phyloP scores from a whole-genome alignment of 2,113 vertebrate genomes.

The Nibea coibor region DNA sequence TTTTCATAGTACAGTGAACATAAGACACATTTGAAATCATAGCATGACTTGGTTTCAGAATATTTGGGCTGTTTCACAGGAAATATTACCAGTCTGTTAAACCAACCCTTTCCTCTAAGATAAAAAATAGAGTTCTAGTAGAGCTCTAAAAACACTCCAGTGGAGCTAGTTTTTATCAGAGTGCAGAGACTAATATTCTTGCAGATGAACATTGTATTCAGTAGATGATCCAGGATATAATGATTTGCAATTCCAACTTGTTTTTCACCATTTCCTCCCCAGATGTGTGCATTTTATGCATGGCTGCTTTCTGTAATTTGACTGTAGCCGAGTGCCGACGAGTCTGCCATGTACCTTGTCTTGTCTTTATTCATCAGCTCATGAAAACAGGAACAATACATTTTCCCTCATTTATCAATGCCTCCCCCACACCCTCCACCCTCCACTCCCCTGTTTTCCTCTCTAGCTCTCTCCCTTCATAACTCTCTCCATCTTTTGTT shows the following conservation, averaged over 20 bases:
- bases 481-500: constrained; percentile 49
- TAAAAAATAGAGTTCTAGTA: neutral
- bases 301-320: constrained; percentile 52
- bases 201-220: constrained; percentile 26
- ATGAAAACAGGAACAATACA: constrained; percentile 57
- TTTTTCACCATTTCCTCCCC: constrained; percentile 27
- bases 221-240: constrained; percentile 25
- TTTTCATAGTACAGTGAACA: neutral
- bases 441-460: neutral
- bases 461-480: constrained; percentile 29
- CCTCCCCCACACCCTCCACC: constrained; percentile 4
- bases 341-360: constrained; percentile 51
- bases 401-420: constrained; percentile 66
- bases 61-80: neutral
- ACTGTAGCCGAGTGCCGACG: constrained; percentile 15
- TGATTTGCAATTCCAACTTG: constrained; percentile 49
- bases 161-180: neutral
- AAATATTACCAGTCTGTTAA: constrained; percentile 15
- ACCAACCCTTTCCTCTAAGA: neutral
- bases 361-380: constrained; percentile 66
- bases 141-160: neutral
- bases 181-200: neutral
- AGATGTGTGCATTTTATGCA: constrained; percentile 48
- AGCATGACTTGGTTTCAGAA: neutral
- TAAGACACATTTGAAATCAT: neutral